Conservation (phyloP, 2,888 invertebrate species). For the Maniola hyperantus region DNA sequence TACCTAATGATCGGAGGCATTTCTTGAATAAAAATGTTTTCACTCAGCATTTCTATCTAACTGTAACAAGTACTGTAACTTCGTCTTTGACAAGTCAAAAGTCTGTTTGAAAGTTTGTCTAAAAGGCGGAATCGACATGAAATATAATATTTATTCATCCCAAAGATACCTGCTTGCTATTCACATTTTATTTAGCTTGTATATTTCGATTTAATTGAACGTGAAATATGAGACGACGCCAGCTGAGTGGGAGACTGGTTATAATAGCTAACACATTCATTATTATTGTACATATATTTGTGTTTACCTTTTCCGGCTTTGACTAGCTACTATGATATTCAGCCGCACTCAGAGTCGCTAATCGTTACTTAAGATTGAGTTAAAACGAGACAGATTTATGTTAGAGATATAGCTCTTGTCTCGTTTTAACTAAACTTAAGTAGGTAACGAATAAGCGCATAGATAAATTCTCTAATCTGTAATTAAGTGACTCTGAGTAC, state of each 20-base stretch:
- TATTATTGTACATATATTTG: conserved; percentile 2
- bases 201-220: conserved; percentile 11
- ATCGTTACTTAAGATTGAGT: no score
- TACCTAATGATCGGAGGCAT: no score
- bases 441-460: no score
- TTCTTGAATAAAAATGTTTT: background rate
- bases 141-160: conserved; percentile 6
- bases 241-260: conserved; percentile 4
- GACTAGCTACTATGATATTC: background rate
- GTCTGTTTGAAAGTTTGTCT: background rate
- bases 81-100: background rate
- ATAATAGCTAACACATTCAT: background rate
- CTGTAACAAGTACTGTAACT: background rate
- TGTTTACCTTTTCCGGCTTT: background rate
- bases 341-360: no score
- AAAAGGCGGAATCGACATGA: conserved; percentile 8
- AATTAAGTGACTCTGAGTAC: no score
- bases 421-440: no score
- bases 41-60: background rate
- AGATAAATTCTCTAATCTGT: no score
- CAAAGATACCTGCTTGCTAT: background rate
- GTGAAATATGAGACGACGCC: conserved; percentile 15
- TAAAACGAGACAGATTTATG: no score
- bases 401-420: no score
- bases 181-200: conserved; percentile 1